These are phyloP conservation scores for Timema podura DNA, from an alignment of 2,888 invertebrate species.

Conservation along the genomic window DNA sequence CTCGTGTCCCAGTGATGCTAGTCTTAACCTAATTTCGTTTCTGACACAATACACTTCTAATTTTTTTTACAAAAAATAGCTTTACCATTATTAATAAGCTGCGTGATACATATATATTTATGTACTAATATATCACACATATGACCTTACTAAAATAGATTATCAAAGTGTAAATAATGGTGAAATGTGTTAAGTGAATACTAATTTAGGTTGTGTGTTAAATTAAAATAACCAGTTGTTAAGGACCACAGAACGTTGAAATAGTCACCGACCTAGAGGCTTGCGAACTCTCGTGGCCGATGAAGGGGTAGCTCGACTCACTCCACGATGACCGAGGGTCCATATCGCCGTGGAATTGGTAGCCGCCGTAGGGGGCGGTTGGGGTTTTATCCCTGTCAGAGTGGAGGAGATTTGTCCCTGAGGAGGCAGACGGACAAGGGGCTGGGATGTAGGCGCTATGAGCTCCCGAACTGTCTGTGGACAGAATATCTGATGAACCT, in stretches of 20 bases:
- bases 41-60: no score
- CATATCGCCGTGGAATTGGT: constrained; percentile 19
- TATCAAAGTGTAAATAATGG: no score
- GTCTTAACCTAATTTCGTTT: no score
- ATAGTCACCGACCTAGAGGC: constrained; percentile 16
- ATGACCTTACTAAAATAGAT: no score
- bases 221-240: no score
- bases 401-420: constrained; percentile 16
- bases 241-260: not conserved
- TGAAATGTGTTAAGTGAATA: no score
- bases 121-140: no score
- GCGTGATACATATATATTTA: no score
- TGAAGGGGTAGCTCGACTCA: constrained; percentile 17
- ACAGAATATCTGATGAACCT: constrained; percentile 39
- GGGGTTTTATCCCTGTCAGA: not conserved
- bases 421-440: constrained; percentile 25
- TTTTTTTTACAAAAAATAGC: no score
- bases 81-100: no score
- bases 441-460: constrained; percentile 34
- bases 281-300: constrained; percentile 23
- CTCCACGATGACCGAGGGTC: constrained; percentile 23
- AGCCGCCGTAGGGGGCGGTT: not conserved
- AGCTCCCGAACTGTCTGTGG: constrained; percentile 59
- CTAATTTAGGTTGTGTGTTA: no score
- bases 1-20: no score